A percentile compares a stretch with the other conserved stretches of the same genome.
Conservation (phyloP, 1,140 invertebrate genomes). For the Spodoptera litura region DNA sequence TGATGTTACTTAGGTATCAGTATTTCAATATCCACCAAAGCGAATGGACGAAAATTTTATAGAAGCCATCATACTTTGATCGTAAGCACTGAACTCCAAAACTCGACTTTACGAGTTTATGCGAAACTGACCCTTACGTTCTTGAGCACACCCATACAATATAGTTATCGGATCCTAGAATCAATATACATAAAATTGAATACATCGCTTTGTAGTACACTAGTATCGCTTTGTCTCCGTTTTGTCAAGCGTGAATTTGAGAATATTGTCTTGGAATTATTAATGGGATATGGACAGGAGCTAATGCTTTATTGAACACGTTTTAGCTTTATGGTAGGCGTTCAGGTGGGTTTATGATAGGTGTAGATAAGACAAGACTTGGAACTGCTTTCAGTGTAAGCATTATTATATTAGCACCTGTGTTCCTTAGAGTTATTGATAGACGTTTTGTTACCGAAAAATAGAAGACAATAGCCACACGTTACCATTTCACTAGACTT, state of each 20-base stretch:
- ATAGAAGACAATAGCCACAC: too few species aligned
- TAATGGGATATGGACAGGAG: background rate
- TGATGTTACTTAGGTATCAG: too few species aligned
- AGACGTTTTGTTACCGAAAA: too few species aligned
- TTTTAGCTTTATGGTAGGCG: too few species aligned
- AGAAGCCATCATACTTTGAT: background rate
- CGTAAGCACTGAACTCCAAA: background rate
- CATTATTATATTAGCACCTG: too few species aligned
- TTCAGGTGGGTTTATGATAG: too few species aligned
- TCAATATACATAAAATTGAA: constrained; percentile 9
- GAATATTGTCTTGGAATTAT: constrained; percentile 14
- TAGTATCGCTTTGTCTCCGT: background rate
- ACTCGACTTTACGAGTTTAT: constrained; percentile 10
- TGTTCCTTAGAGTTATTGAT: too few species aligned
- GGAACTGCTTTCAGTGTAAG: too few species aligned
- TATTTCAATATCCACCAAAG: background rate
- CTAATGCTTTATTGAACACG: background rate
- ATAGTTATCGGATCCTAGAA: constrained; percentile 8
- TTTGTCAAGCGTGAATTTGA: background rate
- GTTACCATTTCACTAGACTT: too few species aligned
- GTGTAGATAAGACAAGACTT: too few species aligned
- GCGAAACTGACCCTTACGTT: background rate
- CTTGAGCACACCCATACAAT: background rate
- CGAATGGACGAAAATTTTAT: background rate
- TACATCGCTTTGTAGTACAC: background rate